Percentiles rank a stretch among this genome's conserved stretches.
Evolutionary conservation across 2,113 vertebrate genomes (phyloP).

Genomic region (Macrotis lagotis): DNA sequence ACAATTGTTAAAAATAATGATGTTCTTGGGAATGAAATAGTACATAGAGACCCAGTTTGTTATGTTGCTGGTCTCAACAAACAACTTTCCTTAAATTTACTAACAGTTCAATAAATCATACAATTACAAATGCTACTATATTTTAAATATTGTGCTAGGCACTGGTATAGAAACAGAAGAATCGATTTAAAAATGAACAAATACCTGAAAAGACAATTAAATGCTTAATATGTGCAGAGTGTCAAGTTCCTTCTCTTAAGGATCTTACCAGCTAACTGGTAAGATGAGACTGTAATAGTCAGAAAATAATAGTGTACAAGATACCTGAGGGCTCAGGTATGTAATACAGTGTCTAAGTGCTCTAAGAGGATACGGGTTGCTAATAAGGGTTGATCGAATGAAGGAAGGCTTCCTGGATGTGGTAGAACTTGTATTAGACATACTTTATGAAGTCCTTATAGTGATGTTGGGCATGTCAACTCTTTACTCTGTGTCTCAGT

Average conservation of each 20-base stretch:
- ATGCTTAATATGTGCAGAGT: background rate
- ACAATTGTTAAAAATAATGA: background rate
- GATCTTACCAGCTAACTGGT: background rate
- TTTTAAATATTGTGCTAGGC: background rate
- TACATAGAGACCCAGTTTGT: background rate
- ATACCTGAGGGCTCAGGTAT: background rate
- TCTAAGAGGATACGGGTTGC: background rate
- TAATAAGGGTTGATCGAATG: background rate
- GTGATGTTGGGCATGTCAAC: background rate
- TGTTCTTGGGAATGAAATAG: background rate
- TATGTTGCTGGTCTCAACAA: background rate
- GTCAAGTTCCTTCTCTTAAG: background rate
- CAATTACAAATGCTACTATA: background rate
- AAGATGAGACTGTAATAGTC: slow-evolving; percentile 1
- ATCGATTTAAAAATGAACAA: background rate
- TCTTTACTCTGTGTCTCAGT: background rate
- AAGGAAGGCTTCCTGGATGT: background rate
- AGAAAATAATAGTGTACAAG: slow-evolving; percentile 4
- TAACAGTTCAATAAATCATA: background rate
- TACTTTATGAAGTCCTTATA: background rate
- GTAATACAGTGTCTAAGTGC: background rate
- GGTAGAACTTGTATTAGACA: background rate
- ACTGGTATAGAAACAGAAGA: background rate
- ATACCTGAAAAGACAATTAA: background rate
- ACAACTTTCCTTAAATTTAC: background rate